Percentiles rank a stretch among this genome's conserved stretches.
Evolutionary conservation across 2,113 vertebrate species (phyloP).

Genomic region (Triplophysa rosa): DNA sequence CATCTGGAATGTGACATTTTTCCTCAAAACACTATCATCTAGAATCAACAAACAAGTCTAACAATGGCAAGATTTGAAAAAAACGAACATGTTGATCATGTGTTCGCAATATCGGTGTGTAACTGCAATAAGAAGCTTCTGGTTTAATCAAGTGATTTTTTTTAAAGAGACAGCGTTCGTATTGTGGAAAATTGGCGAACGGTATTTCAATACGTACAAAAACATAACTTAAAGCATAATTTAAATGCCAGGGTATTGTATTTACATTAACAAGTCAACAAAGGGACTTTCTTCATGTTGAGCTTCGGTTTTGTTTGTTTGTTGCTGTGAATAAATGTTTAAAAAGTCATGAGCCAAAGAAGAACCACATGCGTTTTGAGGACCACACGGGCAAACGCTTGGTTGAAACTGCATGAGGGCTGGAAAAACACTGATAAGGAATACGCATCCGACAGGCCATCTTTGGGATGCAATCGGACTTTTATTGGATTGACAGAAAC

Average conservation of each 20-base stretch:
- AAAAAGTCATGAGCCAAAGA: constrained; percentile 27
- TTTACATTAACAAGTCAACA: constrained; percentile 49
- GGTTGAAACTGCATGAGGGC: constrained; percentile 33
- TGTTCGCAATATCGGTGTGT: not conserved
- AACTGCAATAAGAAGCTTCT: not conserved
- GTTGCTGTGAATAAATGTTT: constrained; percentile 17
- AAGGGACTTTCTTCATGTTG: constrained; percentile 18
- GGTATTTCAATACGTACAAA: constrained; percentile 16
- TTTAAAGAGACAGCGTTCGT: not conserved
- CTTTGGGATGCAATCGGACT: constrained; percentile 31
- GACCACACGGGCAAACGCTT: constrained; percentile 40
- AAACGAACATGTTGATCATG: not conserved
- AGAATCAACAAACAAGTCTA: constrained; percentile 32
- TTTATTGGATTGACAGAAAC: not conserved
- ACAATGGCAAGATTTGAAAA: not conserved
- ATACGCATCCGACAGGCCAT: constrained; percentile 37
- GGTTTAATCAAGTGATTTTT: not conserved
- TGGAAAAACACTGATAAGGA: constrained; percentile 18
- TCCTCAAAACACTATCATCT: constrained; percentile 5
- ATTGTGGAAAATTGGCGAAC: not conserved
- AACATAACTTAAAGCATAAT: constrained; percentile 52
- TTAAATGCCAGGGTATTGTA: constrained; percentile 44
- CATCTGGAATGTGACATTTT: constrained; percentile 39
- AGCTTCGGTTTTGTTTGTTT: constrained; percentile 22
- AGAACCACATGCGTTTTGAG: constrained; percentile 40